Evolutionary conservation across 2,113 vertebrate genomes (phyloP).

Genomic region (Hippotragus niger): DNA sequence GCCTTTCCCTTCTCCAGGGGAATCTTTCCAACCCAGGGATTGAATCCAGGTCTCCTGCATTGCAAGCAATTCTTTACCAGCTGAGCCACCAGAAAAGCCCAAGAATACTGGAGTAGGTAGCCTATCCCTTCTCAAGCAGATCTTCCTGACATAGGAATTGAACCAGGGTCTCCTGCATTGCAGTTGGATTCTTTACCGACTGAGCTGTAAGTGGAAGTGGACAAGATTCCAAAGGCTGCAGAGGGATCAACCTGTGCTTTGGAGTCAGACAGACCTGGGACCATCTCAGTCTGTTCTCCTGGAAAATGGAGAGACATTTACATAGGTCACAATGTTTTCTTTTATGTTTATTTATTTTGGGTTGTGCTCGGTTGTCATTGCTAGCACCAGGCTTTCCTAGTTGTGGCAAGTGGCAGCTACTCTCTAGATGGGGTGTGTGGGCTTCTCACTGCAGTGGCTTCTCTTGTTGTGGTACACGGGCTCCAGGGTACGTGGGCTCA

Average conservation of each 20-base stretch:
- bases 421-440: background rate
- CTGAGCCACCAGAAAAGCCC: background rate
- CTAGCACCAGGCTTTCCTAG: background rate
- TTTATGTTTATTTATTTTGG: background rate
- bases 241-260: background rate
- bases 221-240: background rate
- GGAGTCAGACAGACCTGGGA: background rate
- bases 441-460: background rate
- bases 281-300: background rate
- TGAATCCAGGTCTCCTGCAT: background rate
- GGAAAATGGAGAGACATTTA: background rate
- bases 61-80: background rate
- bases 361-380: background rate
- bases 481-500: background rate
- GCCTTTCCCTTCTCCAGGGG: background rate
- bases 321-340: accelerated
- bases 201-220: background rate
- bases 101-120: background rate
- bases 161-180: background rate
- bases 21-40: background rate
- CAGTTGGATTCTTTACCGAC: background rate
- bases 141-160: background rate
- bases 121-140: background rate
- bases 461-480: background rate
- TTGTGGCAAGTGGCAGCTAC: background rate